Conservation (phyloP, 2,113 vertebrate genomes). For the Syngnathus floridae region DNA sequence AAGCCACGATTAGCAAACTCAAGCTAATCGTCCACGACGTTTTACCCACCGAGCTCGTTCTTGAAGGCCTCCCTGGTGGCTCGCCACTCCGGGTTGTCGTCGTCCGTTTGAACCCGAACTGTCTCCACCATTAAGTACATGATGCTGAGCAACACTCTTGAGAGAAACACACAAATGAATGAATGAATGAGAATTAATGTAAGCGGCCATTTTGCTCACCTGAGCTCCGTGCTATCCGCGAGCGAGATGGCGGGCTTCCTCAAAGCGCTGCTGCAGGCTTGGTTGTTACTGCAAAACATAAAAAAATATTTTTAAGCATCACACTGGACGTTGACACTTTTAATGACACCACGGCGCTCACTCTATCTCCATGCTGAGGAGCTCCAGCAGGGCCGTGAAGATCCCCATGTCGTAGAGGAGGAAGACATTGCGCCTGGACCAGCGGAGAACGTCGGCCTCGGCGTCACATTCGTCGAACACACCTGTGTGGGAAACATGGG, state of each 20-base stretch:
- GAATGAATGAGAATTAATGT: not conserved
- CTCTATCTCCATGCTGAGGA: slow-evolving; percentile 97
- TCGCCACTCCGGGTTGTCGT: slow-evolving; percentile 76
- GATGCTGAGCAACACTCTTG: slow-evolving; percentile 88
- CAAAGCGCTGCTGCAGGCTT: slow-evolving; percentile 87
- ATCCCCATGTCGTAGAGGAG: slow-evolving; percentile 91
- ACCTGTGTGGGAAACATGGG: slow-evolving; percentile 58
- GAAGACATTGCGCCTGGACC: slow-evolving; percentile 92
- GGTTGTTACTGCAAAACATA: slow-evolving; percentile 80
- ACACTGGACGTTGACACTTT: not conserved
- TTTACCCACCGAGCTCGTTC: slow-evolving; percentile 77
- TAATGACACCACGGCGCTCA: slow-evolving; percentile 57
- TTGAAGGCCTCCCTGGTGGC: slow-evolving; percentile 80
- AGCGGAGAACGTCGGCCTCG: slow-evolving; percentile 81
- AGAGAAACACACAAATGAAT: not conserved
- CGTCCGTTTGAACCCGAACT: slow-evolving; percentile 78
- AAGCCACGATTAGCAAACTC: not conserved
- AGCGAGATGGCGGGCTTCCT: slow-evolving; percentile 94
- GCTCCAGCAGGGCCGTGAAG: slow-evolving; percentile 89
- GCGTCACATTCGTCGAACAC: slow-evolving; percentile 88
- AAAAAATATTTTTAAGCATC: slow-evolving; percentile 1
- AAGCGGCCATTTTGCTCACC: slow-evolving; percentile 64
- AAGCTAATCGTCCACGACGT: too few species aligned
- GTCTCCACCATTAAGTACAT: slow-evolving; percentile 97
- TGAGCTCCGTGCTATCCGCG: slow-evolving; percentile 94